Evolutionary conservation across 2,113 vertebrate genomes (phyloP).

Genomic region (cat (Felis catus)): F.catus_Fca126_mat1.0 CM031421.1:91650501-91651000

Average conservation of each 20-base stretch:
- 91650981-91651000: neutral
- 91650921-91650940: neutral
- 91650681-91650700: neutral
- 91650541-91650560: neutral
- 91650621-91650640: neutral
- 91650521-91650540: neutral
- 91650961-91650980: neutral
- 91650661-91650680: neutral
- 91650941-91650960: neutral
- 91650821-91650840: neutral
- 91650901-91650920: neutral
- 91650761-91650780: too few species aligned
- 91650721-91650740: neutral
- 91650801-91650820: neutral
- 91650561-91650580: constrained; percentile 40
- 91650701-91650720: neutral
- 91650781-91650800: neutral
- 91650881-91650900: too few species aligned
- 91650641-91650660: neutral
- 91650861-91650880: neutral
- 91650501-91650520: constrained; percentile 28
- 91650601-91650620: neutral
- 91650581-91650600: neutral
- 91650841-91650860: neutral
- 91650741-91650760: neutral